Base-by-base conservation (phyloP, 2,113 vertebrate species). In the Entelurus aequoreus region DNA sequence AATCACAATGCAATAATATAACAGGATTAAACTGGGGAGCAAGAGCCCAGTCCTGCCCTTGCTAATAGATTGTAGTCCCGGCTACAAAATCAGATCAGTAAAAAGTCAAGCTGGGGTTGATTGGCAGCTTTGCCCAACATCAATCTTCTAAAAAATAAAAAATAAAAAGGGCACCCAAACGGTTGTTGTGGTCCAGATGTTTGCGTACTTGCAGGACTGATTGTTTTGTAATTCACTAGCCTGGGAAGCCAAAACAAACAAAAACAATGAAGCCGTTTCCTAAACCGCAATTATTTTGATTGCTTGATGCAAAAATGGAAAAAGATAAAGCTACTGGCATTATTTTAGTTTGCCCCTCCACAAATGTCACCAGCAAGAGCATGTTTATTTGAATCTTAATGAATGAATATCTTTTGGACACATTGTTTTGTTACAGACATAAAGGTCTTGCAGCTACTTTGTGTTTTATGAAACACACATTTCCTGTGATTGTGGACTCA, bases 141-240 rank as follows among this genome's bases (percentile, higher is more conserved):
- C 42, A 48, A 37, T 68, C 49, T 54, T 67, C 54, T 40, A n/a
- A 54, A 51, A 59, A 62, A 71, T 19, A 28, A 6, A 36, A 54
- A 49, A 59, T 1, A 28, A n/a, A 48, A 56, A 28, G 11, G 6
- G 8, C n/a, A 9, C 49, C 11, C 49, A 49, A 6, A 48, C 36
- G 48, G 14, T 21, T 19, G 50, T 55, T 50, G 28, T 50, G 37
- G 57, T 62, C 48, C 57, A 74, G 52, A 67, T 66, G 75, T 64
- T 69, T 42, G 15, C 14, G 19, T 15, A 8, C 4, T n/a, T 52
- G 16, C 47, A 38, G n/a, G 14, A 47, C 11, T n/a, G 21, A 28
- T 65, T 53, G 60, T 48, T 53, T 46, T 19, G 47, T 53, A 6
- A 28, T 28, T 28, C 28, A 28, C 4, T 28, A 3, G 28, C 28